phyloP scores from a whole-genome alignment of 2,113 vertebrate species.

The Pandion haliaetus region DNA sequence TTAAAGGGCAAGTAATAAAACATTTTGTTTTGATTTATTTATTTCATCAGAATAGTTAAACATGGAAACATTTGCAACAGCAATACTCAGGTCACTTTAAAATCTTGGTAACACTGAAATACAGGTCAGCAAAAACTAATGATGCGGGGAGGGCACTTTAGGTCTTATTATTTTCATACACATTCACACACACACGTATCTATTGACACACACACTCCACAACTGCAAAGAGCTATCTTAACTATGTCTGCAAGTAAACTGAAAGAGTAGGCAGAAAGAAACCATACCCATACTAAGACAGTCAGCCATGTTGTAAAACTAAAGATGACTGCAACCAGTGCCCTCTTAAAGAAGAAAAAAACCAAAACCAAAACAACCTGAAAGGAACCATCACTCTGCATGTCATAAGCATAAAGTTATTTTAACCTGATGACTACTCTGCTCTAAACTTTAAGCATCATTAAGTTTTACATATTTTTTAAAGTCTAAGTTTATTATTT shows the following conservation, averaged over 20 bases:
- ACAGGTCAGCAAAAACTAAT: not conserved
- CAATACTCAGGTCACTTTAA: not conserved
- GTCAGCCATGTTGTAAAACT: not conserved
- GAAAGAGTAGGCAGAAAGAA: not conserved
- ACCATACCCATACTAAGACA: not conserved
- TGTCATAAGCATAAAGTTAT: not conserved
- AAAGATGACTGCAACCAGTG: not conserved
- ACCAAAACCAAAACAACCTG: too few species aligned
- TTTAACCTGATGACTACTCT: too few species aligned
- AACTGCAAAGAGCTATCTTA: not conserved
- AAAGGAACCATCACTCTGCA: not conserved
- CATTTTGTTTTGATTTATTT: not conserved
- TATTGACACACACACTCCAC: not conserved
- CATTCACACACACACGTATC: too few species aligned
- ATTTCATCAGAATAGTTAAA: not conserved
- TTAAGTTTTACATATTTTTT: too few species aligned
- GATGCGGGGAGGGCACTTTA: not conserved
- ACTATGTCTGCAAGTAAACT: not conserved
- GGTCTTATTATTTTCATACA: not conserved
- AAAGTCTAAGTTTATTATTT: too few species aligned
- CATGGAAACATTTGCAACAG: not conserved
- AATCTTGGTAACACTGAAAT: not conserved
- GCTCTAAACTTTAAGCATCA: too few species aligned
- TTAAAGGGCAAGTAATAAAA: not conserved
- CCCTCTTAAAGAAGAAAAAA: not conserved